Evolutionary conservation across 1,140 invertebrate genomes (phyloP).

Genomic region (Penaeus indicus): DNA sequence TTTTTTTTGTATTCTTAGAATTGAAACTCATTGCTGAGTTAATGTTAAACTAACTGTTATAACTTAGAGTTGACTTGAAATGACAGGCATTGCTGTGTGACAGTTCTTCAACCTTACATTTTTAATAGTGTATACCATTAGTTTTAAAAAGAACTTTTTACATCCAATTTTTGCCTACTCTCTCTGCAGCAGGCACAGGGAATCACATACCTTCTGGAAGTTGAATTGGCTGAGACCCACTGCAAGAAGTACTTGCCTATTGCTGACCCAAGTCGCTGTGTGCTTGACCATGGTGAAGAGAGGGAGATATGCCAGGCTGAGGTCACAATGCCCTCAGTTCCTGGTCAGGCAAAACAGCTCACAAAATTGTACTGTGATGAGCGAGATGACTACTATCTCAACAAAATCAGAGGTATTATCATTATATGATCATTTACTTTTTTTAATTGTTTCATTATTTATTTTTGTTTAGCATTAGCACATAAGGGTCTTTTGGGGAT

Average conservation of each 20-base stretch:
- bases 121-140: neutral
- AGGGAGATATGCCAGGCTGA: conserved; percentile 62
- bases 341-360: conserved; percentile 18
- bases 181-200: conserved; percentile 12
- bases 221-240: conserved; percentile 60
- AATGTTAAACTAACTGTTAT: no score
- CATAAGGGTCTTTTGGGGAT: neutral
- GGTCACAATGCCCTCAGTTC: conserved; percentile 32
- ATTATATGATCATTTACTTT: neutral
- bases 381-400: conserved; percentile 50
- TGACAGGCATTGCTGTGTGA: neutral
- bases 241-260: conserved; percentile 64
- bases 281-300: conserved; percentile 60
- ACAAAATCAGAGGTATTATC: conserved; percentile 35
- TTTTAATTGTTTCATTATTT: neutral
- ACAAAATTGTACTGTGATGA: conserved; percentile 59
- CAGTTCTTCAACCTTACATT: neutral
- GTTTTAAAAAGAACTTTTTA: neutral
- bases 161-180: neutral
- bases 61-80: no score
- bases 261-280: conserved; percentile 54
- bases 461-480: neutral
- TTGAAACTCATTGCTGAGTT: no score
- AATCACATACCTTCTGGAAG: conserved; percentile 55
- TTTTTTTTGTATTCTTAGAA: no score